Conservation (phyloP, 2,113 vertebrate genomes). For the Mirounga angustirostris region DNA sequence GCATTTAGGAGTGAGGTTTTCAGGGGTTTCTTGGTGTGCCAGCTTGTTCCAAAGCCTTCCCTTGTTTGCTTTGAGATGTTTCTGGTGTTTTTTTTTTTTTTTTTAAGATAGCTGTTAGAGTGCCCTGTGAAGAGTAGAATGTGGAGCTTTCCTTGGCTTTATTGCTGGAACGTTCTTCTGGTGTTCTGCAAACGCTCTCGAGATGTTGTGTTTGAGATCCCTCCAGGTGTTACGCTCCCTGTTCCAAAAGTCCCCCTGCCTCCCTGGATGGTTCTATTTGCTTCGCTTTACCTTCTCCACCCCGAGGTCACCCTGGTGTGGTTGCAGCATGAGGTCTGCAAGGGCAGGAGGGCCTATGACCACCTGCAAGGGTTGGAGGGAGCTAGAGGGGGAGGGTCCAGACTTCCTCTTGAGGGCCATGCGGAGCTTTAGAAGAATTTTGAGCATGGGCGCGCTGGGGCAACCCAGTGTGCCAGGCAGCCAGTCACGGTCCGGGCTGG, state of each 20-base stretch:
- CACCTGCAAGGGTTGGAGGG: not conserved
- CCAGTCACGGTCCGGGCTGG: too few species aligned
- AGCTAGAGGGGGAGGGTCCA: conserved; percentile 85
- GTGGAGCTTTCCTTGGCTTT: not conserved
- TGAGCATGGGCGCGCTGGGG: not conserved
- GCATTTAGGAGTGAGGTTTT: not conserved
- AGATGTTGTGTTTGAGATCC: not conserved
- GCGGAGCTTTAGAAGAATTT: not conserved
- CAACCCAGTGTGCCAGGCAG: not conserved
- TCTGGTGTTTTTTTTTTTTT: not conserved
- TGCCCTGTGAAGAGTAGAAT: not conserved
- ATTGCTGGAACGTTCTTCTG: not conserved
- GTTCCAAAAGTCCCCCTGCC: not conserved
- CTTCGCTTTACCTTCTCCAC: rapidly evolving
- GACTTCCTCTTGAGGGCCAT: not conserved
- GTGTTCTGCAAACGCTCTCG: not conserved
- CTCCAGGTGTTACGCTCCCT: not conserved
- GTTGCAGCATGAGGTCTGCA: conserved; percentile 89
- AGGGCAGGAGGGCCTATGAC: conserved; percentile 78
- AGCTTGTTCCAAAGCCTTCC: not conserved
- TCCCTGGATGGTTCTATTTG: not conserved
- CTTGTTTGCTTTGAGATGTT: not conserved
- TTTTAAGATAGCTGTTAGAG: not conserved
- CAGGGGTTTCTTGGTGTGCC: not conserved
- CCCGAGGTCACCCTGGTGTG: conserved; percentile 84